Percentiles rank a stretch among this genome's conserved stretches.
These are phyloP conservation scores for Drosophila guanche DNA, from an alignment of 1,140 invertebrate genomes.

Conservation along the genomic window DNA sequence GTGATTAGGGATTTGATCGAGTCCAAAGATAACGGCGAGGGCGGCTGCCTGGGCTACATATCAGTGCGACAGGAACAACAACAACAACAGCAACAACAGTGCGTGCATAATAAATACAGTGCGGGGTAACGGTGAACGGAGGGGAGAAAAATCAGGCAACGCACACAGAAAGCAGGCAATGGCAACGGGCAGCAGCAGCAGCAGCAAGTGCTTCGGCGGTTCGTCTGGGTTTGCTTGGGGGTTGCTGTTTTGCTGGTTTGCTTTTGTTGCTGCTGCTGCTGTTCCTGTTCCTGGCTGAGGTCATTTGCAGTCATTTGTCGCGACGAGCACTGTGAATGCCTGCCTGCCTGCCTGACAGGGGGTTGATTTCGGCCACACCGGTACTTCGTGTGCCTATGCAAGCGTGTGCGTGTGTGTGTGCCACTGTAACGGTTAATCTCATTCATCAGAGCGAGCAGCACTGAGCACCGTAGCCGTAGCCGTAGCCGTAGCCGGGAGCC, in stretches of 20 bases:
- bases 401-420: conserved; percentile 24
- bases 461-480: conserved; percentile 55
- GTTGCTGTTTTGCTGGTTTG: conserved; percentile 50
- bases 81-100: conserved; percentile 17
- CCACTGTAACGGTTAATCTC: conserved; percentile 71
- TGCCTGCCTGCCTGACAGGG: conserved; percentile 37
- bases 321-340: conserved; percentile 12
- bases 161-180: conserved; percentile 32
- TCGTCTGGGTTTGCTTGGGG: conserved; percentile 45
- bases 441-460: conserved; percentile 59
- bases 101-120: conserved; percentile 47
- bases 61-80: conserved; percentile 15
- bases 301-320: conserved; percentile 56
- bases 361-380: conserved; percentile 63
- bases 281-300: conserved; percentile 31
- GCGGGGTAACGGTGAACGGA: neutral
- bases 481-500: conserved; percentile 28
- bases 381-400: neutral
- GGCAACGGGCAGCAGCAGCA: conserved; percentile 28
- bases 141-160: conserved; percentile 43
- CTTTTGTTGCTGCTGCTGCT: no score
- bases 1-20: no score
- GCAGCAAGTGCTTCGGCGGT: conserved; percentile 62
- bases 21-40: no score
- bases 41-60: neutral